These are phyloP conservation scores for Terebella lapidaria DNA, from an alignment of 2,888 invertebrate genomes.

Conservation along the genomic window DNA sequence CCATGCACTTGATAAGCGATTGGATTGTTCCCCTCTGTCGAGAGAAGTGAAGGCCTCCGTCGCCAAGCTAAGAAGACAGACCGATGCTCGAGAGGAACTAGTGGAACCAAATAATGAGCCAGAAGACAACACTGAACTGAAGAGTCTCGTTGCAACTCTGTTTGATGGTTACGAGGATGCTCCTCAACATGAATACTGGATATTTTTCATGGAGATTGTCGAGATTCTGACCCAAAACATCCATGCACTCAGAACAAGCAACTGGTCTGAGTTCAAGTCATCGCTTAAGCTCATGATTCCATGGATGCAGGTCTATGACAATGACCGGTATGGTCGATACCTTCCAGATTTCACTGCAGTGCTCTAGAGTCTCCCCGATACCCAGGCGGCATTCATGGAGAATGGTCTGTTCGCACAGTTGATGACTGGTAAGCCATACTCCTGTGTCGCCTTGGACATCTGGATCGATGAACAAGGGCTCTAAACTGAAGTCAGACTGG, in stretches of 20 bases:
- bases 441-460: too few species aligned
- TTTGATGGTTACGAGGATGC: not conserved
- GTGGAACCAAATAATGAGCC: not conserved
- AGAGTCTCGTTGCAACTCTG: not conserved
- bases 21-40: not conserved
- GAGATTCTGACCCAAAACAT: conserved; percentile 1
- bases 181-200: not conserved
- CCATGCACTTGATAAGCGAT: not conserved
- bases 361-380: not conserved
- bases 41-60: not conserved
- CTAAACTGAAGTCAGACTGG: too few species aligned
- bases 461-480: too few species aligned
- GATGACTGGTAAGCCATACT: too few species aligned
- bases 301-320: not conserved
- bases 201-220: not conserved
- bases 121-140: not conserved
- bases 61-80: not conserved
- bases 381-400: too few species aligned
- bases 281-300: not conserved
- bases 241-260: not conserved
- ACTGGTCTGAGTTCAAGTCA: not conserved
- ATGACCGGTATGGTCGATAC: not conserved
- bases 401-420: too few species aligned
- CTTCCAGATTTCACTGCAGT: not conserved
- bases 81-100: not conserved